Evolutionary conservation across 2,888 invertebrate genomes (phyloP), one percentile per base, ranked within the genome.

Genomic region (Xylota sylvarum): DNA sequence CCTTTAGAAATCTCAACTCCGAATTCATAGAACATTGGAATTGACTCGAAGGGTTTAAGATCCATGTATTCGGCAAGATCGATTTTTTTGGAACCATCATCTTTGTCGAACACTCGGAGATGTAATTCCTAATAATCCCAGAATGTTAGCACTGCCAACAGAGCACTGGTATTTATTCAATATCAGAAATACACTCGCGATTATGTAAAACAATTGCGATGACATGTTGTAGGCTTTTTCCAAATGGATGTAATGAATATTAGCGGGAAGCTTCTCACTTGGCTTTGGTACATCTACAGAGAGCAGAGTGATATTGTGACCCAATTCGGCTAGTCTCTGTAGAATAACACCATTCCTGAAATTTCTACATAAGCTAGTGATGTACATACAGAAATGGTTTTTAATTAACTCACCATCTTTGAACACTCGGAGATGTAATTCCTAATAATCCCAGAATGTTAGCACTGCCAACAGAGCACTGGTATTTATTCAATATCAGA

Each of bases 231-330:
- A 90, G 14, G 80, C 88, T 6, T 89, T 81, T 73, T 91, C 90
- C 67, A 91, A 48, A 69, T 90, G 88, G n/a, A 91, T 90, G 7
- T 89, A 90, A 70, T 88, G 89, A 1, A 90, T 87, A 73, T 89
- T 90, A 4, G 88, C 62, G 0, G 89, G 88, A 6, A 88, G 58
- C n/a, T 88, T 78, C 0, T 88, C 88, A n/a, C 27, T 56, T 3
- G 83, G 0, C 37, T 88, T 88, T 4, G 89, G 88, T 27, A 88
- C 0, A 58, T 91, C 89, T 3, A 89, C 88, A 6, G 90, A 88
- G 0, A 91, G 55, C 40, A 90, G 78, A 2, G 89, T 90, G 17
- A 89, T 30, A 80, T 90, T 90, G 55, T 90, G 90, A 12, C 90
- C 90, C 2, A 85, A 72, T 50, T 87, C 83, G 0, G 89, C 89